These are phyloP conservation scores for Sinocyclocheilus anophthalmus DNA, from an alignment of 2,113 vertebrate species.

Conservation along the genomic window DNA sequence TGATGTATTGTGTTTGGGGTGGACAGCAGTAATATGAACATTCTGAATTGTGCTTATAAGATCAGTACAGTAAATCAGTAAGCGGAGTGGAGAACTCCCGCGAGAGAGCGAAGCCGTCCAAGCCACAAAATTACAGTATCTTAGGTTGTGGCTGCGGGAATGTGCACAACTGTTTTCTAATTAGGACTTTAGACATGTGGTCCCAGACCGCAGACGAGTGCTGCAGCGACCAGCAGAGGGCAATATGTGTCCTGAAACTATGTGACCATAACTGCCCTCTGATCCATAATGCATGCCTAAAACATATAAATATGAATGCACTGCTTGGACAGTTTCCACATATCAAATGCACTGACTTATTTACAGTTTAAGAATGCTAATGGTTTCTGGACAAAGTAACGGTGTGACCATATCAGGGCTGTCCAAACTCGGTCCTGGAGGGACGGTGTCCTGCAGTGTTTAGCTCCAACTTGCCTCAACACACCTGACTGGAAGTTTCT, in stretches of 20 bases:
- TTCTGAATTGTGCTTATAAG: conserved; percentile 29
- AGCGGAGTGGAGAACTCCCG: conserved; percentile 64
- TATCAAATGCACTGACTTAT: background rate
- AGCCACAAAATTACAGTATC: conserved; percentile 77
- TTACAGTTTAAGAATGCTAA: conserved; percentile 1
- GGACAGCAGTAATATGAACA: conserved; percentile 30
- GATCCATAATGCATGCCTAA: background rate
- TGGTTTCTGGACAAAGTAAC: background rate
- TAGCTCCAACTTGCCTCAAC: too few species aligned
- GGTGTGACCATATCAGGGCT: background rate
- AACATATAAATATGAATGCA: background rate
- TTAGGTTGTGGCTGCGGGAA: conserved; percentile 71
- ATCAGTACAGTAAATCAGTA: conserved; percentile 52
- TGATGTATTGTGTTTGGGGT: conserved; percentile 24
- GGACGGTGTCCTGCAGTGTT: too few species aligned
- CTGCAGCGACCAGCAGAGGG: conserved; percentile 68
- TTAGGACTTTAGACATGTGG: conserved; percentile 70
- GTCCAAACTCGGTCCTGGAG: too few species aligned
- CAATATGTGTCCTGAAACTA: conserved; percentile 57
- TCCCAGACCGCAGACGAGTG: conserved; percentile 66
- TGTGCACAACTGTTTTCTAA: conserved; percentile 71
- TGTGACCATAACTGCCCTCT: background rate
- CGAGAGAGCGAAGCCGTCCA: conserved; percentile 62
- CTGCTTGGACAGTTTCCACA: background rate
- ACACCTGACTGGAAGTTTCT: too few species aligned